Base-by-base conservation (phyloP, 1,140 invertebrate genomes). In the Philotrypesis tridentata region DNA sequence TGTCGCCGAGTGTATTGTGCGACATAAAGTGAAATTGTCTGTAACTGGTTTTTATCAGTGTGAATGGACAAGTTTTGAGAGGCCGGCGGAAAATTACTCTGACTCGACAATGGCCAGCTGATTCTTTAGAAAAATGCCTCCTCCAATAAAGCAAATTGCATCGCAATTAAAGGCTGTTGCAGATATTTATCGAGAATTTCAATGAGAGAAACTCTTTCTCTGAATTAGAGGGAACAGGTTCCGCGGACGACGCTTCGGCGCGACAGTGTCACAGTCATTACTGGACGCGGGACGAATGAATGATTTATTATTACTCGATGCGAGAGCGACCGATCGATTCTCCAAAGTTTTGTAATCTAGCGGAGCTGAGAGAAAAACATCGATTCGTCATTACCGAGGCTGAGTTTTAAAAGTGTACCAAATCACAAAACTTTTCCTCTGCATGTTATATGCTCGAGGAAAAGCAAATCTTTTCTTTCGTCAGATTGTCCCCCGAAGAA, bases 391-490 rank as follows among this genome's bases (percentile, higher is more conserved):
- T 29, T 65, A 65, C 27, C 61, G 61, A 65, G 14, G 23, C 12
- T 21, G 23, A 25, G 61, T 65, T 65, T 27, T 29, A 9, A 65
- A 65, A 65, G 25, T 65, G 61, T 25, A 65, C 6, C n/a, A 65
- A 65, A 65, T 65, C 61, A 65, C 27, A 29, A 65, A 65, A 65
- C 61, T 65, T 65, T 65, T 65, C n/a, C 61, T 25, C 17, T 27
- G 5, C 61, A 25, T n/a, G n/a, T n/a, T n/a, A n/a, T 29, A 25
- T 27, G 61, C 48, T 65, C 61, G 25, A 65, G 11, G 25, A 65
- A 29, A 65, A 65, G 23, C 21, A 7, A 55, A 55, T 55, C 48
- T 55, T 55, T n/a, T n/a, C n/a, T n/a, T n/a, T n/a, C n/a, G n/a
- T n/a, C n/a, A n/a, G n/a, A n/a, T n/a, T n/a, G n/a, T n/a, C n/a